Evolutionary conservation across 2,113 vertebrate genomes (phyloP), one percentile per base, ranked within the genome.

Genomic region (Echinops telfairi): DNA sequence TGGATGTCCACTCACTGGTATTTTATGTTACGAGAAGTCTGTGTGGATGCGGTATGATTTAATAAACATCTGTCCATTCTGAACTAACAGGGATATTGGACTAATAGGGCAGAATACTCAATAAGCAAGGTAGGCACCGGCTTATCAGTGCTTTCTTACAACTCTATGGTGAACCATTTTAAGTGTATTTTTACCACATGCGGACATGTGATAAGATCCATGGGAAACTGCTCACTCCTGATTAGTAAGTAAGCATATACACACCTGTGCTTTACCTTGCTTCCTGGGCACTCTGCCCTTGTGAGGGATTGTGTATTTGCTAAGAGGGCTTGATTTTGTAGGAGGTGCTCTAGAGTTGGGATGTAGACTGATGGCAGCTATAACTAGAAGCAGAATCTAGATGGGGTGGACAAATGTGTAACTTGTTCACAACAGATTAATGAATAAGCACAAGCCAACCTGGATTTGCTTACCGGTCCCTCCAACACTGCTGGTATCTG

Each of bases 1-100:
- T 89, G 88, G 85, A 91, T 70, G 20, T 96, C 96, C 93, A 94
- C 79, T 97, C 96, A 92, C 92, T 96, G 80, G 27, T 90, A 83
- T n/a, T 83, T 27, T 76, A 43, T 53, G 36, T 87, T 96, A 82
- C 64, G n/a, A 8, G 90, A 94, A 60, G 80, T 31, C 77, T 68
- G 16, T 83, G 88, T 89, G 12, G 3, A 25, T 88, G 77, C 3
- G 0, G 2, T 95, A 16, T 66, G 86, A 33, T 86, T 93, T 68
- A 60, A 76, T 92, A 96, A 97, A 92, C 33, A 91, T 83, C 68
- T 94, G 83, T 79, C 43, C 80, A 88, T 6, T 76, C 36, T 92
- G 91, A 95, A 86, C 53, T n/a, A 76, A 91, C 40, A 86, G 84
- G 20, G 36, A 71, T 80, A 33, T 70, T 14, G 6, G 91, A 22